These are phyloP conservation scores for Microchrysa polita DNA, from an alignment of 2,888 invertebrate genomes.

Conservation along the genomic window DNA sequence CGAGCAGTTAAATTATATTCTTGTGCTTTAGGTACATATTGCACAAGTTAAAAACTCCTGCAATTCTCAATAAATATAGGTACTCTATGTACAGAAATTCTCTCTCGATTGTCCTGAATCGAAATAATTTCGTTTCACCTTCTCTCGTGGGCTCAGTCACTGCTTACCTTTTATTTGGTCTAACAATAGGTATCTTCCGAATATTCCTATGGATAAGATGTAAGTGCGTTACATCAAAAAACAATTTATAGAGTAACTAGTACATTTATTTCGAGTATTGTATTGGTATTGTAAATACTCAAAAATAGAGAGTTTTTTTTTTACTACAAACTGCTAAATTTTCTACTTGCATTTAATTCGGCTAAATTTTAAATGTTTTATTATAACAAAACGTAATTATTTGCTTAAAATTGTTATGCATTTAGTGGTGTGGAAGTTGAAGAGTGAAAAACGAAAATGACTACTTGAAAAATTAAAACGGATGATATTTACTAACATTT, in stretches of 20 bases:
- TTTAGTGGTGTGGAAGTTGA: too few species aligned
- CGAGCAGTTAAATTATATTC: not conserved
- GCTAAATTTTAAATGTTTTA: too few species aligned
- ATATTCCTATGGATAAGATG: slow-evolving; percentile 47
- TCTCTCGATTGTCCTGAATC: slow-evolving; percentile 14
- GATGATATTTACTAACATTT: too few species aligned
- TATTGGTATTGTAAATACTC: not conserved
- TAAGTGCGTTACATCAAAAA: slow-evolving; percentile 35
- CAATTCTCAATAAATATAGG: not conserved
- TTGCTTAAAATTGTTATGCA: too few species aligned
- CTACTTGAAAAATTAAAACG: too few species aligned
- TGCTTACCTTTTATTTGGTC: slow-evolving; percentile 47
- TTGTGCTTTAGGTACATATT: not conserved
- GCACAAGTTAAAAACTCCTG: slow-evolving; percentile 26
- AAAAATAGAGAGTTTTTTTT: too few species aligned
- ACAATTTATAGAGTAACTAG: not conserved
- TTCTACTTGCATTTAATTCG: not conserved
- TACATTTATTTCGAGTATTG: too few species aligned
- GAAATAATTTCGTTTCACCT: slow-evolving; percentile 14
- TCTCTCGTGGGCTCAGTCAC: slow-evolving; percentile 20
- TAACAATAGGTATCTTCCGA: slow-evolving; percentile 42
- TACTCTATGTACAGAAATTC: slow-evolving; percentile 17
- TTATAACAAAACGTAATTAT: too few species aligned
- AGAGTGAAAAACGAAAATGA: not conserved
- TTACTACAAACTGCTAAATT: not conserved